Conservation (phyloP, 2,888 invertebrate species). For the Lypha dubia region DNA sequence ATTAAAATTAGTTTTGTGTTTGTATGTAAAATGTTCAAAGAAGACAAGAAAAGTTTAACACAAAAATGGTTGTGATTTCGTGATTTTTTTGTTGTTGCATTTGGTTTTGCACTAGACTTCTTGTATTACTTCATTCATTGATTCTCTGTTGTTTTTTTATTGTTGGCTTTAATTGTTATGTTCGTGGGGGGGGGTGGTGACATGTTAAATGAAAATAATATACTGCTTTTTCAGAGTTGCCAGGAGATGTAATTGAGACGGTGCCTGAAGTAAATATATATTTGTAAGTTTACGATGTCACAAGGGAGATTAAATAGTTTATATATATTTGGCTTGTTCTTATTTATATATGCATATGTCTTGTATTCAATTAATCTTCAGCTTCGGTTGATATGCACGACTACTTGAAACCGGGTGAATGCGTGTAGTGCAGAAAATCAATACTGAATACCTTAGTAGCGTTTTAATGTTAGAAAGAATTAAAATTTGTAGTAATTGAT, state of each 20-base stretch:
- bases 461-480: too few species aligned
- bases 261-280: not conserved
- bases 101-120: conserved; percentile 45
- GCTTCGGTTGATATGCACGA: too few species aligned
- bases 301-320: too few species aligned
- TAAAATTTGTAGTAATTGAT: too few species aligned
- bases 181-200: conserved; percentile 5
- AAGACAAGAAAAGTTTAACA: conserved; percentile 38
- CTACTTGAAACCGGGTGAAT: too few species aligned
- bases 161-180: conserved; percentile 24
- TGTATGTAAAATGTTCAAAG: conserved; percentile 1
- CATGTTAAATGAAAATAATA: conserved; percentile 35
- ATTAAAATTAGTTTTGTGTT: not conserved
- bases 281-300: too few species aligned
- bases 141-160: conserved; percentile 41
- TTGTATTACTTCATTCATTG: conserved; percentile 68
- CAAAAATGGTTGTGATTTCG: conserved; percentile 57
- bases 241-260: not conserved
- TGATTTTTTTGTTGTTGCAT: conserved; percentile 39
- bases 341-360: too few species aligned
- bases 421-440: too few species aligned
- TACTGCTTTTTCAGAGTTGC: conserved; percentile 29
- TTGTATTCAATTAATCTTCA: too few species aligned
- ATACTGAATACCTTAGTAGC: too few species aligned
- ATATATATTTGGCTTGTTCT: too few species aligned